Conservation (phyloP, 2,113 vertebrate species). For the Xerus inauris region DNA sequence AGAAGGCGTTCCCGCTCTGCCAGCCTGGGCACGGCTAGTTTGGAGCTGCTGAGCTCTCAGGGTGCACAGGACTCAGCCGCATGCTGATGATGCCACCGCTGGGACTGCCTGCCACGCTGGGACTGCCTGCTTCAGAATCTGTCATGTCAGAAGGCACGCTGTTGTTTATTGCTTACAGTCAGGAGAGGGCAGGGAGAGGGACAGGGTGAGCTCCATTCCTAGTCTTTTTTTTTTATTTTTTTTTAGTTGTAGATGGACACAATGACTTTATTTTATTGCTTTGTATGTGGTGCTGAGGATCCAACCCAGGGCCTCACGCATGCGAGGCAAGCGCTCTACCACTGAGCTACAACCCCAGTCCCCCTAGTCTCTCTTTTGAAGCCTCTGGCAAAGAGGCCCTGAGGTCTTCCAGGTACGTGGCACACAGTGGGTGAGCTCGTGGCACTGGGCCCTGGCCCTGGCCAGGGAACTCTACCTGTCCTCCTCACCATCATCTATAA, state of each 20-base stretch:
- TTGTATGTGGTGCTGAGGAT: too few relatives aligned
- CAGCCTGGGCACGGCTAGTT: not conserved
- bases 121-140: not conserved
- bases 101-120: accelerated
- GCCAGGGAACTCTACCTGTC: not conserved
- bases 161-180: not conserved
- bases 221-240: too few relatives aligned
- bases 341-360: too few relatives aligned
- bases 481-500: not conserved
- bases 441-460: not conserved
- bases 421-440: not conserved
- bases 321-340: too few relatives aligned
- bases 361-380: not conserved
- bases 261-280: too few relatives aligned
- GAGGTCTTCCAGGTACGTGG: not conserved
- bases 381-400: too few relatives aligned
- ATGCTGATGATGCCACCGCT: accelerated
- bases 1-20: too few relatives aligned
- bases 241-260: too few relatives aligned
- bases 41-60: accelerated
- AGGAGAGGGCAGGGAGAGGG: too few relatives aligned
- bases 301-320: too few relatives aligned
- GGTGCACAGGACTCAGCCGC: accelerated
- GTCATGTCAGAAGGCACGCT: not conserved
- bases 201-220: not conserved